Conservation (phyloP, 2,888 invertebrate genomes). For the Agriopis aurantiaria region DNA sequence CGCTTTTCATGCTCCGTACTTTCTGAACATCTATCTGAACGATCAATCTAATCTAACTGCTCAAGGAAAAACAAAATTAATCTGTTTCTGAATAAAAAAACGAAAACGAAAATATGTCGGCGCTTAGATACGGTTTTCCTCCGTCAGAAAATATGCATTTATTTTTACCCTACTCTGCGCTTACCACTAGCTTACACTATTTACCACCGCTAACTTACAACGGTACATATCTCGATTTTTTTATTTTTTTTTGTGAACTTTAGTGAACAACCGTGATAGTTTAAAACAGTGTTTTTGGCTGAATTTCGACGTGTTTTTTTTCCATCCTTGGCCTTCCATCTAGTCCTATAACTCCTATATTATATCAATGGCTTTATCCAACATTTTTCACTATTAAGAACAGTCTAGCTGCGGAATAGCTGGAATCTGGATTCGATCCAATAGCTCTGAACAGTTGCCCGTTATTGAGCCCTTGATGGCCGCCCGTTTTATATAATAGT, state of each 20-base stretch:
- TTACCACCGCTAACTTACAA: too few species aligned
- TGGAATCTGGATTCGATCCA: slow-evolving; percentile 32
- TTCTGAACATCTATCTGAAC: not conserved
- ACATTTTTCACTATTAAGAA: not conserved
- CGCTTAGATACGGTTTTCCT: not conserved
- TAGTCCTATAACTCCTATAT: too few species aligned
- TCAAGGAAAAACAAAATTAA: not conserved
- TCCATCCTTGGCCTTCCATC: too few species aligned
- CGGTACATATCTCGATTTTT: too few species aligned
- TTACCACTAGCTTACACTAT: too few species aligned
- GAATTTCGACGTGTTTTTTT: too few species aligned
- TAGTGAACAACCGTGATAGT: too few species aligned
- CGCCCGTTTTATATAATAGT: slow-evolving; percentile 9
- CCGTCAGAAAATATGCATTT: not conserved
- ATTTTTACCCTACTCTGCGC: not conserved
- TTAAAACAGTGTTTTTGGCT: too few species aligned
- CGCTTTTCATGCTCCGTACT: not conserved
- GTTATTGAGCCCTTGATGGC: slow-evolving; percentile 23
- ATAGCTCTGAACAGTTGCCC: slow-evolving; percentile 18
- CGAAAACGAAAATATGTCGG: not conserved
- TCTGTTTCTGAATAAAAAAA: not conserved
- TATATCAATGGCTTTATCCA: not conserved
- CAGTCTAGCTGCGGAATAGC: not conserved
- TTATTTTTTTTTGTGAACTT: too few species aligned
- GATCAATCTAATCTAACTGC: not conserved